Percentiles rank a stretch among this genome's conserved stretches.
Conservation (phyloP, 2,113 vertebrate species). For the Neofelis nebulosa region DNA sequence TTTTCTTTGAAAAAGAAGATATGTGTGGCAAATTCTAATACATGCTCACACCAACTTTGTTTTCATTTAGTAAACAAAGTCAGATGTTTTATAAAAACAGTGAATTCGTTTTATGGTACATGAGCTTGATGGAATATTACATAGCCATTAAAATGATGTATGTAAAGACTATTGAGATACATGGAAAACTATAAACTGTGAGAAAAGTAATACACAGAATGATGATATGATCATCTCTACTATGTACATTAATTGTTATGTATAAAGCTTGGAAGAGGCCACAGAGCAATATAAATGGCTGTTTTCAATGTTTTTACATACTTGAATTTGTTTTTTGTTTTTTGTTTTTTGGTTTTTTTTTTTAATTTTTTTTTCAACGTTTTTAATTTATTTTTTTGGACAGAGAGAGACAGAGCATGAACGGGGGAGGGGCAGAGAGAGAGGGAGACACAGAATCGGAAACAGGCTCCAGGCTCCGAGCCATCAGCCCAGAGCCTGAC, state of each 20-base stretch:
- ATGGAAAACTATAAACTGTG: not conserved
- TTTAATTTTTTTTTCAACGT: no score
- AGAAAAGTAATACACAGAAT: not conserved
- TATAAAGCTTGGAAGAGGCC: not conserved
- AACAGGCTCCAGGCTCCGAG: no score
- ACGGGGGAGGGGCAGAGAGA: no score
- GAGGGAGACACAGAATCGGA: no score
- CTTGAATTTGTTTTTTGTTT: not conserved
- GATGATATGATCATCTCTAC: not conserved
- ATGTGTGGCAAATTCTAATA: slow-evolving; percentile 54
- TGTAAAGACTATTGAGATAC: not conserved
- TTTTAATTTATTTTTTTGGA: no score
- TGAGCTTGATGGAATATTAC: slow-evolving; percentile 62
- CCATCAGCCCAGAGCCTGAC: no score
- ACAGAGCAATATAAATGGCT: not conserved
- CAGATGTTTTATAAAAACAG: slow-evolving; percentile 36
- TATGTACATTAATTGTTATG: not conserved
- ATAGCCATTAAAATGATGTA: slow-evolving; percentile 45
- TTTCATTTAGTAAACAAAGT: slow-evolving; percentile 69
- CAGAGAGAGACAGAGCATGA: no score
- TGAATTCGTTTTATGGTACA: slow-evolving; percentile 52
- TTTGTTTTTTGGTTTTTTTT: no score
- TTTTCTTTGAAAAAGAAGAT: slow-evolving; percentile 55
- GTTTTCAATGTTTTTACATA: not conserved
- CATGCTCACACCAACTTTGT: slow-evolving; percentile 22